Conservation (phyloP, 1,140 invertebrate species). For the Bradynema listronoti region DNA sequence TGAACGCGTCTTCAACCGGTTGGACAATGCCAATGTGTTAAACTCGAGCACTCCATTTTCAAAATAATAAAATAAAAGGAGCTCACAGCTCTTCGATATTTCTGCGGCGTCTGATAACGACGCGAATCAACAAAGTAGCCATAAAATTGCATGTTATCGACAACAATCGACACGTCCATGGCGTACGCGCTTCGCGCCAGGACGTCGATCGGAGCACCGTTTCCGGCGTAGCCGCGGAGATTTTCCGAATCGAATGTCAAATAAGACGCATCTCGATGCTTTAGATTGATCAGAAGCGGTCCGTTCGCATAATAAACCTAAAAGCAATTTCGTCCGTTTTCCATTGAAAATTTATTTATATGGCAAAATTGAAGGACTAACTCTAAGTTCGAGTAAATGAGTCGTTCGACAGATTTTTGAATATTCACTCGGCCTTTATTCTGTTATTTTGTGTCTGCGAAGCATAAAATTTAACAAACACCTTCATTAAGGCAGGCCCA, state of each 20-base stretch:
- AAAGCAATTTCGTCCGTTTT: slow-evolving; percentile 71
- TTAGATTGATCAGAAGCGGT: slow-evolving; percentile 75
- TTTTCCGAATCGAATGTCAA: slow-evolving; percentile 70
- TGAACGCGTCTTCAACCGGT: too few species aligned
- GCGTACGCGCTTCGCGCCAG: slow-evolving; percentile 77
- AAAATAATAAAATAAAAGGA: not conserved
- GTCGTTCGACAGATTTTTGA: too few species aligned
- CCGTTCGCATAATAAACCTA: slow-evolving; percentile 85
- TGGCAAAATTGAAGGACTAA: too few species aligned
- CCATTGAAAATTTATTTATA: slow-evolving; percentile 20
- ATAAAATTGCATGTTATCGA: slow-evolving; percentile 46
- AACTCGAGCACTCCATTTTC: too few species aligned
- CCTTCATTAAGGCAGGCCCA: too few species aligned
- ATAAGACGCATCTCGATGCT: slow-evolving; percentile 63
- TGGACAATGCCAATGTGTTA: too few species aligned
- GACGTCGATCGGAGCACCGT: slow-evolving; percentile 83
- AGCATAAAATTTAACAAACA: too few species aligned
- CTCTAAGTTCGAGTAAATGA: slow-evolving; percentile 54
- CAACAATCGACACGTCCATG: slow-evolving; percentile 62
- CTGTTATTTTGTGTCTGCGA: too few species aligned
- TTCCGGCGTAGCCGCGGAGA: slow-evolving; percentile 66
- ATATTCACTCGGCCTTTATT: too few species aligned
- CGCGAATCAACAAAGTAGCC: slow-evolving; percentile 63
- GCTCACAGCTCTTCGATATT: not conserved
- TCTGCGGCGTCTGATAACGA: not conserved